phyloP scores from a whole-genome alignment of 2,797 vertebrate genomes.

The Melopsittacus undulatus region DNA sequence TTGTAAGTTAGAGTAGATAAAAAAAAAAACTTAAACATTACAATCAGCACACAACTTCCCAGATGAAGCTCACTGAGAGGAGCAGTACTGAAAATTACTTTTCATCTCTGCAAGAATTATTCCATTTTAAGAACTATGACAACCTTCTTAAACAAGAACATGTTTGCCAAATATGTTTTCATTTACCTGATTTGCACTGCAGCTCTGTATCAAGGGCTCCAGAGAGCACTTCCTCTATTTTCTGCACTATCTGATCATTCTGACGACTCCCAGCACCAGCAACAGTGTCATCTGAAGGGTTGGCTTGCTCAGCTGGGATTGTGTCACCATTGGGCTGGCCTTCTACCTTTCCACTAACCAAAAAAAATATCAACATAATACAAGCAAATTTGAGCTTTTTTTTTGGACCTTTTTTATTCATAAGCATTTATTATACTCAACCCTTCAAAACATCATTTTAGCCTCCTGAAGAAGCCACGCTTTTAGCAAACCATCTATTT shows the following conservation, averaged over 20 bases:
- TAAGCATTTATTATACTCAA: neutral
- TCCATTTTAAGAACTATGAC: neutral
- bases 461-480: neutral
- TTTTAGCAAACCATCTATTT: neutral
- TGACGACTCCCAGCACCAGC: constrained; percentile 74
- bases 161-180: constrained; percentile 4
- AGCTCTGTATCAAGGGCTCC: constrained; percentile 83
- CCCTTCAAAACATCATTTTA: neutral
- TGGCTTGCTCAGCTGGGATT: constrained; percentile 69
- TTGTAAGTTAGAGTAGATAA: neutral
- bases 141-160: neutral
- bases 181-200: constrained; percentile 80
- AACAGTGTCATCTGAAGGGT: constrained; percentile 74
- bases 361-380: constrained; percentile 55
- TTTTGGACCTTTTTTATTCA: neutral
- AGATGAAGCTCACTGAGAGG: neutral
- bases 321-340: constrained; percentile 81
- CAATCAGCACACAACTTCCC: neutral
- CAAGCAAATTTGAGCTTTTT: neutral
- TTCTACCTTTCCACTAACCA: constrained; percentile 79
- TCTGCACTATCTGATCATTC: constrained; percentile 76
- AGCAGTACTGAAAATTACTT: neutral
- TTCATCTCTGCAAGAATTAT: neutral
- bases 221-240: constrained; percentile 79
- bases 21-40: neutral